Percentiles rank a stretch among this genome's conserved stretches.
These are phyloP conservation scores for Halichoerus grypus DNA, from an alignment of 2,113 vertebrate genomes.

Conservation along the genomic window DNA sequence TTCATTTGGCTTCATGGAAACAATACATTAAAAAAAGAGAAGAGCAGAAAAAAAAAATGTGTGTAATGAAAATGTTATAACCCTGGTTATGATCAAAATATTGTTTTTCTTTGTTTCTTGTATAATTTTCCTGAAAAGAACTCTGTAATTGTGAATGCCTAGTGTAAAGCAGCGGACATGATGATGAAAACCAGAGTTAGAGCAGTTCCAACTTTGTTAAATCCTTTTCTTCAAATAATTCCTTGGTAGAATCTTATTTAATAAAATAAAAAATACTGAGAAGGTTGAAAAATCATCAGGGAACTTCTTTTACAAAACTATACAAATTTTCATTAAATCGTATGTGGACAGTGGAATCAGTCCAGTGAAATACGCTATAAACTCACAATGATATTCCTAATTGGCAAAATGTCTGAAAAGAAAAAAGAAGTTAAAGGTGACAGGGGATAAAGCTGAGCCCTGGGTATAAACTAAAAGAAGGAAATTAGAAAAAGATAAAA, in stretches of 20 bases:
- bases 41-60: neutral
- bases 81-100: neutral
- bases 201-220: neutral
- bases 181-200: neutral
- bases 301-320: constrained; percentile 4
- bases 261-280: neutral
- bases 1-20: constrained; percentile 26
- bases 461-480: constrained; percentile 22
- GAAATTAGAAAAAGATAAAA: constrained; percentile 2
- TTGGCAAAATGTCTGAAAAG: neutral
- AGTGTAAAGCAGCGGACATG: neutral
- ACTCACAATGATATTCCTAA: neutral
- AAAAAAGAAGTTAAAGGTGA: neutral
- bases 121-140: constrained; percentile 21
- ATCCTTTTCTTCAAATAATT: neutral
- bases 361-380: neutral
- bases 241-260: neutral
- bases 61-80: neutral
- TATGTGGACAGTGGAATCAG: neutral
- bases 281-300: neutral
- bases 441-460: neutral
- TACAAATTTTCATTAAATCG: neutral
- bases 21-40: neutral
- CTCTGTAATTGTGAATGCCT: neutral
- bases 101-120: neutral